Conservation (phyloP, 2,888 invertebrate genomes). For the Brachypterus glaber region DNA sequence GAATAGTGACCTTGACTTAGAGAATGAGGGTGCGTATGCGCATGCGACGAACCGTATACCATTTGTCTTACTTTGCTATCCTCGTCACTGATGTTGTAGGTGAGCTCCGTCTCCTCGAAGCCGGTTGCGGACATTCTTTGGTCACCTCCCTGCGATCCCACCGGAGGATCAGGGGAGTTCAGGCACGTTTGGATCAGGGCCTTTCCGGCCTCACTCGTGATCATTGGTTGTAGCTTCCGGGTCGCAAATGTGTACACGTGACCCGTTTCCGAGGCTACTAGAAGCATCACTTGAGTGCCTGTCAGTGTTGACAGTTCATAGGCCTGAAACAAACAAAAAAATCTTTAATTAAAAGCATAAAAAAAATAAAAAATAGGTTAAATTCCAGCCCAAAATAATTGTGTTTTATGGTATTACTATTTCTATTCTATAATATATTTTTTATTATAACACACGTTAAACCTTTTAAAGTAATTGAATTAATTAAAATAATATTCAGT, state of each 20-base stretch:
- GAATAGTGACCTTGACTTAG: constrained; percentile 38
- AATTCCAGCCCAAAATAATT: too few relatives aligned
- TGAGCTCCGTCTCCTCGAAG: constrained; percentile 97
- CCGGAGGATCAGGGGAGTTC: constrained; percentile 90
- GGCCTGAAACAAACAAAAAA: constrained; percentile 66
- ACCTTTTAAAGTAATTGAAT: too few relatives aligned
- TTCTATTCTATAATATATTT: too few relatives aligned
- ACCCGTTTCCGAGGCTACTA: constrained; percentile 97
- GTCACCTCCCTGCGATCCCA: constrained; percentile 56
- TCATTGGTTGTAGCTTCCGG: constrained; percentile 97
- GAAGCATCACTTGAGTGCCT: constrained; percentile 98
- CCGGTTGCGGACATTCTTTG: constrained; percentile 98
- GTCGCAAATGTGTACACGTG: constrained; percentile 99
- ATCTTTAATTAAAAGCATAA: constrained; percentile 1
- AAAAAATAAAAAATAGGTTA: neutral
- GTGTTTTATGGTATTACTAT: too few relatives aligned
- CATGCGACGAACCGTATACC: constrained; percentile 65
- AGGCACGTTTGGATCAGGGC: constrained; percentile 97
- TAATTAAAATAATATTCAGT: too few relatives aligned
- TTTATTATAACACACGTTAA: too few relatives aligned
- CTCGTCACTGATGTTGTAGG: constrained; percentile 91
- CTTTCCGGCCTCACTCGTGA: constrained; percentile 95
- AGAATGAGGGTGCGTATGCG: constrained; percentile 57
- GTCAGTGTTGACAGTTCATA: constrained; percentile 98
- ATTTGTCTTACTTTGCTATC: constrained; percentile 96